Evolutionary conservation across 2,888 invertebrate genomes (phyloP), one percentile per base, ranked within the genome.

Genomic region (Empis livida): DNA sequence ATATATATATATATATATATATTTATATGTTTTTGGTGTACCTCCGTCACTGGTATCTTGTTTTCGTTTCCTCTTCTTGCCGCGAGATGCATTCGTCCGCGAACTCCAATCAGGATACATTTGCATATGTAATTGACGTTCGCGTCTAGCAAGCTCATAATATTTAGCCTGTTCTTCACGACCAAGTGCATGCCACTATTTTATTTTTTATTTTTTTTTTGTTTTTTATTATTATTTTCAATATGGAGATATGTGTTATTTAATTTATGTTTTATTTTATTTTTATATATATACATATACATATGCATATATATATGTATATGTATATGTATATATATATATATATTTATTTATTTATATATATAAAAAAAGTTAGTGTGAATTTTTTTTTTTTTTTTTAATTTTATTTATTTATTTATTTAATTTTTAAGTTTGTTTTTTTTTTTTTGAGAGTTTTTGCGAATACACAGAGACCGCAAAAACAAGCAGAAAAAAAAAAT

Each of bases 11-110:
- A 20, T 10, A 32, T 42, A 40, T 44, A 38, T 48, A 15, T 48
- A 42, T 35, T 47, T 55, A 48, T 57, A 52, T 54, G 54, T 54
- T 54, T 54, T 56, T 59, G 78, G 80, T 87, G 62, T 59, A 89
- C 90, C 90, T 88, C 87, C 90, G 81, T 89, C 90, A 82, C 84
- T 85, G 80, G 88, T 84, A 80, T 91, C 91, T 87, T 89, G 89
- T 83, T 91, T 90, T 84, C 90, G 86, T 83, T 97, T 97, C 88
- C 96, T 92, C 85, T 95, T 96, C 82, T 92, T 92, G 81, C 95
- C 94, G 77, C 93, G 89, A 76, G 96, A 94, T 80, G 97, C 95
- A 83, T 99, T 97, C 76, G 96, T 86, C 76, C 97, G 95, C 78
- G 90, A 90, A 78, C 90, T 90, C 96, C 96, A 97, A 79, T 94